A percentile compares a stretch with the other conserved stretches of the same genome.
These are phyloP conservation scores for Rostratula benghalensis DNA, from an alignment of 2,113 vertebrate genomes.

Conservation along the genomic window DNA sequence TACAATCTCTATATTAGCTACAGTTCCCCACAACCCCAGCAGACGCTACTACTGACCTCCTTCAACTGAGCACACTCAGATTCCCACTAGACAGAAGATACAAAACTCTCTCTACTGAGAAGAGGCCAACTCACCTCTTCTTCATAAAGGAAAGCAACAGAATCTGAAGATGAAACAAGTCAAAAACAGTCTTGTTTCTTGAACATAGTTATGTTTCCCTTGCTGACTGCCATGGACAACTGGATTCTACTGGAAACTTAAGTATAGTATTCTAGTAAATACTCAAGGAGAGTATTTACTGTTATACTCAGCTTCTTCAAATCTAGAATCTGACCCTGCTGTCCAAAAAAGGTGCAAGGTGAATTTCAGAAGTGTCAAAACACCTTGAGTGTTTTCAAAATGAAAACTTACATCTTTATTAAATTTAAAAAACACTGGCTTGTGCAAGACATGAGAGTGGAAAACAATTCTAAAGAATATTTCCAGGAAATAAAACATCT, in stretches of 20 bases:
- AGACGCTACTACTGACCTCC: accelerated
- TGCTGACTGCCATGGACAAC: background rate
- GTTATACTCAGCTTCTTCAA: background rate
- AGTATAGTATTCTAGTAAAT: background rate
- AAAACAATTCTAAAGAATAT: background rate
- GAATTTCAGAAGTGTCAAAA: background rate
- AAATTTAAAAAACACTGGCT: background rate
- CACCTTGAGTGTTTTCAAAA: background rate
- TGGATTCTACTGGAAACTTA: background rate
- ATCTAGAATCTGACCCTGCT: background rate
- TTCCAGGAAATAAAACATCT: background rate
- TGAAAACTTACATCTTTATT: background rate
- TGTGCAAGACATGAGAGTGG: background rate
- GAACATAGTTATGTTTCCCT: background rate
- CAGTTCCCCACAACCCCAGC: background rate
- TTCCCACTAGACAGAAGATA: background rate
- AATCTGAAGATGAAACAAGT: background rate
- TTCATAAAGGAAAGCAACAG: background rate
- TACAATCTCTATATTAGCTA: background rate
- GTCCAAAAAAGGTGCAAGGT: background rate
- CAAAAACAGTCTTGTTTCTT: background rate
- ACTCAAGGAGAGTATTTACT: background rate
- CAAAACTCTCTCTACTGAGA: background rate
- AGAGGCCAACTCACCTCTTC: background rate
- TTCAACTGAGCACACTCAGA: background rate